Evolutionary conservation across 2,888 invertebrate species (phyloP).

Genomic region (Drosophila austrosaltans): DNA sequence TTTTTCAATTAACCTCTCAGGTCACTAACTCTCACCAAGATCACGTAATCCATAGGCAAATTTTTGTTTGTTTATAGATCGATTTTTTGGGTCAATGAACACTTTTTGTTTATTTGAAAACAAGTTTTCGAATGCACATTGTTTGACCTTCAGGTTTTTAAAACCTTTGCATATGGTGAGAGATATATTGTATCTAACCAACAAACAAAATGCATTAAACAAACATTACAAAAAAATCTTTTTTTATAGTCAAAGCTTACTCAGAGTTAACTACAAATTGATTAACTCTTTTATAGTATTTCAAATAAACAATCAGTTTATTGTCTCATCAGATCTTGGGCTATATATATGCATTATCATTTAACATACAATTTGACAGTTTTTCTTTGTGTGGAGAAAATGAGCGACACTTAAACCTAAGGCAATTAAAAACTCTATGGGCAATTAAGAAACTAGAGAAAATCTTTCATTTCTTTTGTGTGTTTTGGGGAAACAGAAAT

Average conservation of each 20-base stretch:
- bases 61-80: conserved; percentile 38
- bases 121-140: neutral
- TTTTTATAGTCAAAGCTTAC: neutral
- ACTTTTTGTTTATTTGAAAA: conserved; percentile 15
- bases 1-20: conserved; percentile 70
- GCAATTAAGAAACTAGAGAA: conserved; percentile 52
- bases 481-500: conserved; percentile 41
- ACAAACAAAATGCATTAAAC: neutral
- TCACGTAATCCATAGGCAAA: conserved; percentile 19
- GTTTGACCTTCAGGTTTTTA: neutral
- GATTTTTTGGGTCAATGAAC: conserved; percentile 35
- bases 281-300: neutral
- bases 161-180: too few species aligned
- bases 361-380: conserved; percentile 33
- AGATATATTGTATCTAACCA: too few species aligned
- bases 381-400: conserved; percentile 10
- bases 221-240: neutral
- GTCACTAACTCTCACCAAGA: conserved; percentile 47
- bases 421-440: conserved; percentile 25
- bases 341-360: conserved; percentile 4
- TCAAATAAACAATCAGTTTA: neutral
- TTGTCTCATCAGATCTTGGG: conserved; percentile 5
- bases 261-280: neutral
- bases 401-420: neutral
- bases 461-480: conserved; percentile 26